Evolutionary conservation across 2,113 vertebrate species (phyloP), one percentile per base, ranked within the genome.

Genomic region (Nothobranchius kuhntae): DNA sequence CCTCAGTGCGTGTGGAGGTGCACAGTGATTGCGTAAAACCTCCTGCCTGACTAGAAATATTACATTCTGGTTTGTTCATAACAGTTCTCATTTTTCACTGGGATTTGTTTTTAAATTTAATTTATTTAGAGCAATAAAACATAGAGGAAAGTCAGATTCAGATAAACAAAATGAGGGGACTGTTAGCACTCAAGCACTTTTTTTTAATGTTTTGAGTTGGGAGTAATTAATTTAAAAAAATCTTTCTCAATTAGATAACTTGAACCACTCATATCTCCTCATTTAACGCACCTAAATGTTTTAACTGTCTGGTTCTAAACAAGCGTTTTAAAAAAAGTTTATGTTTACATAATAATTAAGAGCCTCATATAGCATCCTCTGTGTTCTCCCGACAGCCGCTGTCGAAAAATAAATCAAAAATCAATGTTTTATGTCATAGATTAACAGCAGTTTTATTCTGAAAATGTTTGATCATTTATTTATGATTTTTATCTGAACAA

Each of bases 401-500:
- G 40, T 42, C 8, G 40, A 42, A 2, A 42, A 42, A 7, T 42
- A 42, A 42, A 11, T 11, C 72, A 8, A 47, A 17, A 56, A 21
- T 21, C 21, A 21, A 21, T 21, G 21, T 36, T 61, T 71, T 12
- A 54, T 10, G 73, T 54, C 30, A 30, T 30, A 30, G 30, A 30
- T 30, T 30, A 30, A 30, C 30, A 30, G 30, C 30, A 1, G 4
- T 30, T 30, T 30, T 30, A 30, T 30, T 30, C 30, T 30, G 30
- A 30, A 30, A 30, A 30, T 30, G 30, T 30, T 30, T 30, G 30
- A 30, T 30, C 30, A 47, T 57, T 73, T 68, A 36, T 76, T 71
- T 24, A 30, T 64, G 35, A 36, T 75, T 77, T 11, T 68, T 30
- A 1, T 50, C 46, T 24, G 40, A 65, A 38, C 0, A 45, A 78